These are phyloP conservation scores for Epirrhoe tristata DNA, from an alignment of 2,888 invertebrate species.

Conservation along the genomic window DNA sequence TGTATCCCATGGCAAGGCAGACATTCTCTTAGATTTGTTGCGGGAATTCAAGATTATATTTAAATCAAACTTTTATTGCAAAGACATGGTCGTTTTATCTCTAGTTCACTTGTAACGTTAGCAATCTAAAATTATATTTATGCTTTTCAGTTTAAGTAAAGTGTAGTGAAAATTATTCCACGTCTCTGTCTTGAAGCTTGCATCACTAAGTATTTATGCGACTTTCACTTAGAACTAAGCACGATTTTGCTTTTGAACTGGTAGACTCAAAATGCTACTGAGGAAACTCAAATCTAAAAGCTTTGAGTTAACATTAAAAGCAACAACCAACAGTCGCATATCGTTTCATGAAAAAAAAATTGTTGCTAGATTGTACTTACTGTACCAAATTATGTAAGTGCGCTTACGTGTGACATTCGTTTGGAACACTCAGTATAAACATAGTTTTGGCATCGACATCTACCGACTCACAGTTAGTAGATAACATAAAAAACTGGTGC, in stretches of 20 bases:
- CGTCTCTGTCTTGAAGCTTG: slow-evolving; percentile 26
- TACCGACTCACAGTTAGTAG: not conserved
- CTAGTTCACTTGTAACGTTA: not conserved
- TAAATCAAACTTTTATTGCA: no score
- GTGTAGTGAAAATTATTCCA: slow-evolving; percentile 23
- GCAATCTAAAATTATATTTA: slow-evolving; percentile 7
- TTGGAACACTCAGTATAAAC: not conserved
- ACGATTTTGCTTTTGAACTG: not conserved
- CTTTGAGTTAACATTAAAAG: no score
- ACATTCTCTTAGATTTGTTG: no score
- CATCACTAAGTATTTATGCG: slow-evolving; percentile 41
- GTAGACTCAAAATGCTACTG: no score
- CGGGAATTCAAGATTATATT: no score
- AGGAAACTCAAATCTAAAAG: no score
- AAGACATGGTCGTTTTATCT: not conserved
- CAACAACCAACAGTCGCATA: no score
- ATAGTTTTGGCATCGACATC: not conserved
- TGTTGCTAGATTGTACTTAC: no score
- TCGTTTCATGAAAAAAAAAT: no score
- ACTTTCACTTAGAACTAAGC: slow-evolving; percentile 41
- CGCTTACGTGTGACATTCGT: not conserved
- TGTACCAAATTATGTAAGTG: no score
- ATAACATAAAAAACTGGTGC: slow-evolving; percentile 19
- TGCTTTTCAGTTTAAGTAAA: not conserved
- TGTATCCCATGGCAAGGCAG: not conserved